Conservation (phyloP, 2,888 invertebrate species). For the Melinopterus prodromus region DNA sequence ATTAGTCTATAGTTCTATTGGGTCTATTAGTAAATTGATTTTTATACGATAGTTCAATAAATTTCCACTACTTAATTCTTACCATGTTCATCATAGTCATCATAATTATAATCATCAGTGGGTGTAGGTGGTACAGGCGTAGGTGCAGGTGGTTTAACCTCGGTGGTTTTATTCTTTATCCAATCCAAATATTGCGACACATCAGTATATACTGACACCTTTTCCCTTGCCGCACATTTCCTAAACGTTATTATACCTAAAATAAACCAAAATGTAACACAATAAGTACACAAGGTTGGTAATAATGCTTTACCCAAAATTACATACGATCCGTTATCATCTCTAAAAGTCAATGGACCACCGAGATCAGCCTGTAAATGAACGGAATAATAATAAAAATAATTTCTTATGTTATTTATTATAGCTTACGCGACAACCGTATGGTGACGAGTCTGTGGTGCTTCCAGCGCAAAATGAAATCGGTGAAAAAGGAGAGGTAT, state of each 20-base stretch:
- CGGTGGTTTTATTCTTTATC: constrained; percentile 57
- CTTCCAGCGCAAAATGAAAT: constrained; percentile 65
- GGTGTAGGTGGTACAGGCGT: constrained; percentile 4
- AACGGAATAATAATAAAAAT: neutral
- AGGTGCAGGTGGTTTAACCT: constrained; percentile 12
- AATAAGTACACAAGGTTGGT: neutral
- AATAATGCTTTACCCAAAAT: neutral
- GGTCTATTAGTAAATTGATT: no score
- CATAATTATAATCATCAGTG: constrained; percentile 17
- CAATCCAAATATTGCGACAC: constrained; percentile 66
- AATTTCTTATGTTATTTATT: neutral
- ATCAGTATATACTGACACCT: constrained; percentile 68
- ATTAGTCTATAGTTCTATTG: no score
- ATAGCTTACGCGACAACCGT: constrained; percentile 8
- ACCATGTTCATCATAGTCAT: neutral
- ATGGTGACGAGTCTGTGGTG: constrained; percentile 7
- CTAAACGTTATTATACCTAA: constrained; percentile 73
- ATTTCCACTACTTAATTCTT: neutral
- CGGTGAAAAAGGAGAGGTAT: constrained; percentile 46
- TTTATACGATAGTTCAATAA: neutral
- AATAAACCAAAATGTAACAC: constrained; percentile 37
- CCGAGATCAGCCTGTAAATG: constrained; percentile 10
- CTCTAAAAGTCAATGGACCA: neutral
- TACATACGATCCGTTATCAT: neutral
- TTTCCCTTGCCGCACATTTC: constrained; percentile 68